Base-by-base conservation (phyloP, 2,113 vertebrate species). In the Phainopepla nitens region DNA sequence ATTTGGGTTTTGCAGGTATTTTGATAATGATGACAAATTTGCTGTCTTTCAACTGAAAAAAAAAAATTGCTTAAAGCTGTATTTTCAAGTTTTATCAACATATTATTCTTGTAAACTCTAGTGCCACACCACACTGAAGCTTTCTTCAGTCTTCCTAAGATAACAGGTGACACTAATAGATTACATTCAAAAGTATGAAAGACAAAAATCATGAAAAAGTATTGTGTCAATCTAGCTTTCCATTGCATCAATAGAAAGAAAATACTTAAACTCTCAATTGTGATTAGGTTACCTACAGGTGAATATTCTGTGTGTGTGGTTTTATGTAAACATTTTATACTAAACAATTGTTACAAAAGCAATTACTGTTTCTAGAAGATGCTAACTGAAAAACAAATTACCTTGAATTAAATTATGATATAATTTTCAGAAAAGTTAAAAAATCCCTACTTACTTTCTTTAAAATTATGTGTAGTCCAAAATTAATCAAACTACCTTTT, bases 361-460 rank as follows among this genome's bases (percentile, higher is more conserved):
- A 94, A 41, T 86, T 77, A 82, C 33, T 44, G 3, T 47, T 35
- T 56, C 80, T 96, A 20, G 36, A 82, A 94, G 42, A 87, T 83
- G 25, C 8, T 91, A 93, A 91, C 41, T 71, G 36, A 89, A 94
- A 97, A 94, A 54, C 33, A 90, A 92, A 82, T 79, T 93, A 89
- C 44, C 53, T n/a, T 79, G 79, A 95, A 85, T 85, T 66, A 93
- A 96, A 94, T 94, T 90, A 60, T 13, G 15, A 53, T 69, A n/a
- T 54, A 90, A 70, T 89, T 93, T 87, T 87, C 64, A 78, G 36
- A 83, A 61, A n/a, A 78, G 21, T 85, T 83, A 16, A 88, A 72
- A 56, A 77, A 72, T 24, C 58, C 14, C 36, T 78, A 71, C 25
- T 76, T 82, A 60, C 36, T 83, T 61, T 64, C 75, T 50, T 71